Evolutionary conservation across 2,797 vertebrate species (phyloP).

Genomic region (Orestias chungarensis): DNA sequence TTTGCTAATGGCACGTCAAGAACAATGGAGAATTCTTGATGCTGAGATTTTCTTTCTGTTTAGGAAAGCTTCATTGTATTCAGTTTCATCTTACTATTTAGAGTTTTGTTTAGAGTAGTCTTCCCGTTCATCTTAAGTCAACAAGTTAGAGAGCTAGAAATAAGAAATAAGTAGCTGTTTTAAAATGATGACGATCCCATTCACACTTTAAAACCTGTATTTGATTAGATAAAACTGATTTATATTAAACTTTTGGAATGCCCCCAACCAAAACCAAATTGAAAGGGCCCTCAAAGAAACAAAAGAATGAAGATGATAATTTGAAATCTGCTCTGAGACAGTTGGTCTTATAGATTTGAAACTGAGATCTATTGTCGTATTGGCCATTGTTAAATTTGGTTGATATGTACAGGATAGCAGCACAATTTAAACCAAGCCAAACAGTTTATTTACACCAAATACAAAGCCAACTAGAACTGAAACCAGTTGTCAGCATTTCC

Average conservation of each 20-base stretch:
- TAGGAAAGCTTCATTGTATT: neutral
- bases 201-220: too few relatives aligned
- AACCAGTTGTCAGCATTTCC: too few relatives aligned
- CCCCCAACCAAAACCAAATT: too few relatives aligned
- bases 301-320: neutral
- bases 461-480: too few relatives aligned
- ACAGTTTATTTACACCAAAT: neutral
- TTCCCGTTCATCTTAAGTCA: too few relatives aligned
- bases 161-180: too few relatives aligned
- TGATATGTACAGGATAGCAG: neutral
- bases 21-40: neutral
- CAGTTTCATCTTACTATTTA: neutral
- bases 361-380: neutral
- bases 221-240: too few relatives aligned
- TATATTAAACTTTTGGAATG: too few relatives aligned
- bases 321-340: neutral
- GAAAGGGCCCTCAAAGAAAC: neutral
- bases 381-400: neutral
- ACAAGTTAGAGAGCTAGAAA: too few relatives aligned
- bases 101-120: neutral
- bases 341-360: neutral
- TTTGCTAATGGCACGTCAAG: neutral
- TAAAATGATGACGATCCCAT: too few relatives aligned
- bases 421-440: neutral
- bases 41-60: neutral